Evolutionary conservation across 1,140 invertebrate species (phyloP), one percentile per base, ranked within the genome.

Genomic region (Odontomachus brunneus): DNA sequence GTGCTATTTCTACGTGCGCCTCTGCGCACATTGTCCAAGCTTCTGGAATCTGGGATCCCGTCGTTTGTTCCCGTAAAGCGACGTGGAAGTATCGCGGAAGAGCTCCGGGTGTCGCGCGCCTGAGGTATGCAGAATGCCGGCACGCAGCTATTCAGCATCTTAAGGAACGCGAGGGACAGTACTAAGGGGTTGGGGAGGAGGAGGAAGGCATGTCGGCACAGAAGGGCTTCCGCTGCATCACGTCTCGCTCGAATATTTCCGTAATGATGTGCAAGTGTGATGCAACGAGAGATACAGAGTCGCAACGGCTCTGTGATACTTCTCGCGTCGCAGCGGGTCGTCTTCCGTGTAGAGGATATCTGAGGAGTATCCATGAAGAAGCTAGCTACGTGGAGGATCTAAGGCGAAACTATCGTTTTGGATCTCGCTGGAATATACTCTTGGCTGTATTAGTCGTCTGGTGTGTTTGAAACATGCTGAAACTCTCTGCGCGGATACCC

Each of bases 131-230:
- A 26, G 51, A 69, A 80, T 69, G 53, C 33, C 33, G 49, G 29
- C 63, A 69, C 75, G 33, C 75, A 80, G 75, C 75, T 80, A 80
- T 80, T 80, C 65, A 80, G 65, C 65, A 4, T 80, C 51, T 69
- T 22, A 33, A 14, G 65, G 65, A 80, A 80, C 57, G 17, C 24
- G 29, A 33, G 19, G 65, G 17, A 29, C 24, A 55, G n/a, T 24
- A 76, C 9, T 3, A 7, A 11, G 9, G 38, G 29, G 29, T 33
- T 2, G 2, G 9, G 9, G 38, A 7, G 38, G 9, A 44, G 38
- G 38, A 7, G 9, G 38, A 11, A 7, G 38, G 38, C 9, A 44
- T 44, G 4, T 44, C 38, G 38, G 38, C 9, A 44, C 38, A n/a
- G 60, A 38, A 38, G 60, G 22, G 3, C 2, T 29, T 19, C 15